A percentile compares a stretch with the other conserved stretches of the same genome.
These are phyloP conservation scores for Capromys pilorides DNA, from an alignment of 2,797 vertebrate genomes.

Conservation along the genomic window DNA sequence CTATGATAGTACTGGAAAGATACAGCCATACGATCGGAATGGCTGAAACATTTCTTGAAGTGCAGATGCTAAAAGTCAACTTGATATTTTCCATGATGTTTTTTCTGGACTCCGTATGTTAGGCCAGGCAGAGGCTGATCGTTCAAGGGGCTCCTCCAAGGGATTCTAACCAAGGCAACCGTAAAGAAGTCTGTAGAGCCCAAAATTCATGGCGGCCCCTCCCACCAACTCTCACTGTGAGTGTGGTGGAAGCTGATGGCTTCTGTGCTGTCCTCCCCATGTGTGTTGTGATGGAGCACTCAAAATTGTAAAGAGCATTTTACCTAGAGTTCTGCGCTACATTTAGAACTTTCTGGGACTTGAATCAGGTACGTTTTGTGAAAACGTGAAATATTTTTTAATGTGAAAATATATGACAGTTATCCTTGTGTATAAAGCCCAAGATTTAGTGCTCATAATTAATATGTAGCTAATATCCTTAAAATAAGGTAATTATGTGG, in stretches of 20 bases:
- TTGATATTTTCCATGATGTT: not conserved
- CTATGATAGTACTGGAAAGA: not conserved
- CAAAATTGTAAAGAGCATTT: not conserved
- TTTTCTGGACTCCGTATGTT: not conserved
- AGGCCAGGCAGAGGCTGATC: not conserved
- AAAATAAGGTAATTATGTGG: not conserved
- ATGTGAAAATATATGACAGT: not conserved
- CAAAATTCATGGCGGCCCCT: not conserved
- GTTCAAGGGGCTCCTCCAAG: not conserved
- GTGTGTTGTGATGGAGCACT: not conserved
- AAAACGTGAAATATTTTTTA: not conserved
- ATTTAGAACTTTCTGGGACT: not conserved
- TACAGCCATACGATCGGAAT: not conserved
- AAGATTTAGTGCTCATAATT: not conserved
- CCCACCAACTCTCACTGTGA: not conserved
- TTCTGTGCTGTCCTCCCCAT: not conserved
- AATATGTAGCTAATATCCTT: not conserved
- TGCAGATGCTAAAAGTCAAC: not conserved
- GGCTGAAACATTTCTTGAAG: not conserved
- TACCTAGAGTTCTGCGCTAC: not conserved
- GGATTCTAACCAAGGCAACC: not conserved
- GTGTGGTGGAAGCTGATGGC: not conserved
- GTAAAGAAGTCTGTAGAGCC: not conserved
- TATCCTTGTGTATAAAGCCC: not conserved
- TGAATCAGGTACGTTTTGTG: not conserved